Percentiles rank a stretch among this genome's conserved stretches.
phyloP scores from a whole-genome alignment of 2,113 vertebrate genomes.

The Pseudopodoces humilis region DNA sequence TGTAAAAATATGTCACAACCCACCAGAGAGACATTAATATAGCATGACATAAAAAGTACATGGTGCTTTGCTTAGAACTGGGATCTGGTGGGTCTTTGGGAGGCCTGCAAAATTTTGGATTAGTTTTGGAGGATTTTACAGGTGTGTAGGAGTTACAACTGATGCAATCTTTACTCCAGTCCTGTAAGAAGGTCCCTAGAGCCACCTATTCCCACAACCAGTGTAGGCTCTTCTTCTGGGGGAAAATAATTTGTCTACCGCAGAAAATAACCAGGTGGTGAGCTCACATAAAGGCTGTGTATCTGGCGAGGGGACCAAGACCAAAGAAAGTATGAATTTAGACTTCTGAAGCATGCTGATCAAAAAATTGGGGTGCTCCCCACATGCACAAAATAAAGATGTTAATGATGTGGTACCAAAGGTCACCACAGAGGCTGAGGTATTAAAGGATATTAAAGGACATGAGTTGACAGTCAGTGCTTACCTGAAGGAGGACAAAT shows the following conservation, averaged over 20 bases:
- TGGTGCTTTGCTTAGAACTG: neutral
- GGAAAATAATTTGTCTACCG: neutral
- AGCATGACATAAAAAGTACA: neutral
- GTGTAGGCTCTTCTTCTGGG: neutral
- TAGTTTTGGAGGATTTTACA: neutral
- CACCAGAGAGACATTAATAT: neutral
- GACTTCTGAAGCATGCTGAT: neutral
- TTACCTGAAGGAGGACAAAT: neutral
- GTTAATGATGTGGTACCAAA: neutral
- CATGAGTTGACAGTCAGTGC: neutral
- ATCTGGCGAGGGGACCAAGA: neutral
- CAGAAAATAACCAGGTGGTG: neutral
- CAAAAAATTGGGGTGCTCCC: accelerated
- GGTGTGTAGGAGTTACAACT: neutral
- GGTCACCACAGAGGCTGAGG: too few relatives aligned
- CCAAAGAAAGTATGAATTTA: neutral
- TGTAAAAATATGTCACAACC: neutral
- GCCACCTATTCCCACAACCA: neutral
- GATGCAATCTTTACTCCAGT: neutral
- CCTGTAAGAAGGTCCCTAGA: neutral
- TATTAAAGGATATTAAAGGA: neutral
- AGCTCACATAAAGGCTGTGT: neutral
- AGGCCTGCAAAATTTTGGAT: neutral
- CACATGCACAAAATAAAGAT: neutral
- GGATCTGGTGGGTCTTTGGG: neutral